These are phyloP conservation scores for Coelopa frigida DNA, from an alignment of 1,140 invertebrate genomes.

Conservation along the genomic window DNA sequence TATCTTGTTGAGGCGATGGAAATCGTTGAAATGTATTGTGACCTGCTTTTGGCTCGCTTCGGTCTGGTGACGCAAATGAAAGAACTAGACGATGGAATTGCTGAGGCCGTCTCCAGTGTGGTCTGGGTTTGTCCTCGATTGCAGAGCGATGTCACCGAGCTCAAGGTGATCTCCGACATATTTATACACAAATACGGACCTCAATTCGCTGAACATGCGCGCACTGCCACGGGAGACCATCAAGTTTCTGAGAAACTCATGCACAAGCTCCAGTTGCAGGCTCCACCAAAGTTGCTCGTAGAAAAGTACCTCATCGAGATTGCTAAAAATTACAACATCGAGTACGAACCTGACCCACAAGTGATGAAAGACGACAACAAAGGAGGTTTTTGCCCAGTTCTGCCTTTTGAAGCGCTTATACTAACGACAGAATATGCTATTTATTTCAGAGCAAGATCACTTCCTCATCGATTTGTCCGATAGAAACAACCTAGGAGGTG, in stretches of 20 bases:
- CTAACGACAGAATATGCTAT: too few relatives aligned
- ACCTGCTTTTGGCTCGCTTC: slow-evolving; percentile 93
- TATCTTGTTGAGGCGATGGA: slow-evolving; percentile 99
- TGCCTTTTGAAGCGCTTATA: slow-evolving; percentile 16
- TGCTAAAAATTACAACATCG: slow-evolving; percentile 87
- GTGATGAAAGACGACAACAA: slow-evolving; percentile 76
- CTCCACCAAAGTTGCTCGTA: slow-evolving; percentile 91
- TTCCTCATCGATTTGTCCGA: slow-evolving; percentile 72
- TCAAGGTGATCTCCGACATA: slow-evolving; percentile 80
- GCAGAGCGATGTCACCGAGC: slow-evolving; percentile 66
- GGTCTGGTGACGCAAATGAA: slow-evolving; percentile 97
- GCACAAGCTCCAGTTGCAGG: slow-evolving; percentile 92
- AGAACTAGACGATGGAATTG: slow-evolving; percentile 89
- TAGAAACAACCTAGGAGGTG: slow-evolving; percentile 53
- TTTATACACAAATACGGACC: slow-evolving; percentile 91
- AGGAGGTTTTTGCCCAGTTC: too few relatives aligned
- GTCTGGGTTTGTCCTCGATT: slow-evolving; percentile 94
- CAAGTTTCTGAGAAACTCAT: slow-evolving; percentile 88
- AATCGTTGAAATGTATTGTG: slow-evolving; percentile 98
- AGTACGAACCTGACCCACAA: slow-evolving; percentile 88
- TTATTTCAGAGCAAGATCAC: slow-evolving; percentile 49
- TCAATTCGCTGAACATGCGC: slow-evolving; percentile 79
- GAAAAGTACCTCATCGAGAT: slow-evolving; percentile 97
- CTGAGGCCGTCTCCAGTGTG: slow-evolving; percentile 91
- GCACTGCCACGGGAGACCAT: slow-evolving; percentile 66